phyloP scores from a whole-genome alignment of 2,113 vertebrate genomes.

The Hiodon tergisus region DNA sequence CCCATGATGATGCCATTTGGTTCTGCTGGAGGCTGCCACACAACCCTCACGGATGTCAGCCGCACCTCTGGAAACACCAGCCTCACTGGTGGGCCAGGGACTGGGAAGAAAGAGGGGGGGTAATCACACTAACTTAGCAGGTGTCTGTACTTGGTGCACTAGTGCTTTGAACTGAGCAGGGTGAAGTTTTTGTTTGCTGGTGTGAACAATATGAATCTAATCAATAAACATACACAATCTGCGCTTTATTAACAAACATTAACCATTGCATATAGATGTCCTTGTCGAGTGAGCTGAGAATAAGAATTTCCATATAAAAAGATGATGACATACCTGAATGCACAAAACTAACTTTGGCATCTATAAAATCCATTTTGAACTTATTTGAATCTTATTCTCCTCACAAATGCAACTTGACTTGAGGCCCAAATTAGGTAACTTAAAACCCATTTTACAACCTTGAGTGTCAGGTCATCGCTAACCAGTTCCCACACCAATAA shows the following conservation, averaged over 20 bases:
- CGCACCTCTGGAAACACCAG: conserved; percentile 90
- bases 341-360: not conserved
- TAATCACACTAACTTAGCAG: conserved; percentile 19
- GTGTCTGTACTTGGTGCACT: no score
- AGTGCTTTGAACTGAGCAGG: no score
- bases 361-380: not conserved
- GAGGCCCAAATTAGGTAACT: not conserved
- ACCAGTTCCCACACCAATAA: not conserved
- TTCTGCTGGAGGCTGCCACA: conserved; percentile 85
- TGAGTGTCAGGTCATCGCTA: not conserved
- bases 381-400: not conserved
- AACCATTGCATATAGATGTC: no score
- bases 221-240: no score
- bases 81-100: conserved; percentile 79
- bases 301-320: no score
- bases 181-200: no score
- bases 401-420: conserved; percentile 6
- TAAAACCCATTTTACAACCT: no score
- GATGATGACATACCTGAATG: no score
- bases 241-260: no score
- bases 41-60: conserved; percentile 74
- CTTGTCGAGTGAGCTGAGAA: no score
- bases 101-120: conserved; percentile 48
- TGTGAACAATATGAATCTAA: no score
- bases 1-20: conserved; percentile 88